A percentile compares a stretch with the other conserved stretches of the same genome.
Evolutionary conservation across 2,113 vertebrate species (phyloP).

Genomic region (rat (Rattus norvegicus)): GRCr8 NC_086033.1:41152001-41152500

Average conservation of each 20-base stretch:
- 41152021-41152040: constrained; percentile 45
- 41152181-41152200: constrained; percentile 17
- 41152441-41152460: background rate
- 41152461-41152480: background rate
- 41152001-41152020: constrained; percentile 20
- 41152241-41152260: background rate
- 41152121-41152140: background rate
- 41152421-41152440: background rate
- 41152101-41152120: constrained; percentile 1
- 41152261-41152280: background rate
- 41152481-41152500: background rate
- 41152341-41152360: constrained; percentile 19
- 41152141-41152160: background rate
- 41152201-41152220: background rate
- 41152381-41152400: constrained; percentile 26
- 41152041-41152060: constrained; percentile 39
- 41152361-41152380: background rate
- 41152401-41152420: background rate
- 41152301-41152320: background rate
- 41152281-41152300: background rate
- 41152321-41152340: background rate
- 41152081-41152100: constrained; percentile 28
- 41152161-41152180: constrained; percentile 23
- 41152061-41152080: constrained; percentile 21
- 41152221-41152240: constrained; percentile 46